Evolutionary conservation across 2,797 vertebrate species (phyloP), one percentile per base, ranked within the genome.

Genomic region (Coregonus sp.): DNA sequence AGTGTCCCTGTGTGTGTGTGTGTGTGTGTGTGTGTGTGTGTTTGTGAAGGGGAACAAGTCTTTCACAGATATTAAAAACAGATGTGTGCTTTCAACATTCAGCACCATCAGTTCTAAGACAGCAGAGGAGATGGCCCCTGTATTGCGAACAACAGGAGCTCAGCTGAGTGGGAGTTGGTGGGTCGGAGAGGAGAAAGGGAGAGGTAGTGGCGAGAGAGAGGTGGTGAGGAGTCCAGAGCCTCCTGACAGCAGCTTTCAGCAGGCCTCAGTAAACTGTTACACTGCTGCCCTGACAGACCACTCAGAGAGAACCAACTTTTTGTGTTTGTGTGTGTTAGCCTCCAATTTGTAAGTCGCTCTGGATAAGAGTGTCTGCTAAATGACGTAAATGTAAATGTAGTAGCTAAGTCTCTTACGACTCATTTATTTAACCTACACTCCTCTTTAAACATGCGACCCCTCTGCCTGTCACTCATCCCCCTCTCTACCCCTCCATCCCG

Each of bases 371-470:
- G 25, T 25, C 25, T 25, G 25, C 25, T 25, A 25, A 25, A 25
- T 25, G 25, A 25, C 25, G 25, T 25, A 25, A 25, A 25, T 25
- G 25, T 25, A 25, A 25, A 25, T 25, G 25, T 4, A 56, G 54
- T 18, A 18, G 73, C 72, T 73, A 80, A 78, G 54, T 68, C 61
- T 0, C 69, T 37, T 52, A 78, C 40, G 56, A 52, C 18, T 37
- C 1, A 80, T 90, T 89, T 84, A 87, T 86, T 86, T 86, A 75
- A 84, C 79, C 47, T 7, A 66, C 68, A 61, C 67, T 86, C 78
- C 84, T 80, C 69, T 88, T 87, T 89, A 74, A 89, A 86, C 47
- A 72, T 54, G 9, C 29, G n/a, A 29, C 71, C 79, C 71, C 75
- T 47, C 68, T 37, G 15, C 35, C 15, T 63, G 85, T 85, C 89